Evolutionary conservation across 2,888 invertebrate genomes (phyloP).

Genomic region (Tachina fera): DNA sequence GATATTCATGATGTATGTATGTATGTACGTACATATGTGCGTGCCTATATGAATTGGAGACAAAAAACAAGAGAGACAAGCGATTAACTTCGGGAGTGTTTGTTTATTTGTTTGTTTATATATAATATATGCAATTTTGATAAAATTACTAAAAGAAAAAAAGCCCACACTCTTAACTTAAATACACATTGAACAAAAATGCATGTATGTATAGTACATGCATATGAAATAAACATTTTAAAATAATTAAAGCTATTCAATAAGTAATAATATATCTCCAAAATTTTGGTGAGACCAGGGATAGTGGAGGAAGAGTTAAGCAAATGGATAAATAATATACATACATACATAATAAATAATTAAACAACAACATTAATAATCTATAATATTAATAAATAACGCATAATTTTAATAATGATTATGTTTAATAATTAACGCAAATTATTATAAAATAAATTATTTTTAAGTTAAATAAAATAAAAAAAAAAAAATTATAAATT

Average conservation of each 20-base stretch:
- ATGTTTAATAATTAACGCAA: slow-evolving; percentile 74
- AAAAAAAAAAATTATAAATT: slow-evolving; percentile 46
- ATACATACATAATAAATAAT: slow-evolving; percentile 62
- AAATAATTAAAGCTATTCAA: slow-evolving; percentile 46
- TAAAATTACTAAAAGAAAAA: slow-evolving; percentile 23
- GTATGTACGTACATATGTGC: too few species aligned
- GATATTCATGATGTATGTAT: neutral
- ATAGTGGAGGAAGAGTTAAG: slow-evolving; percentile 61
- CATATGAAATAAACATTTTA: slow-evolving; percentile 41
- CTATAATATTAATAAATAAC: slow-evolving; percentile 61
- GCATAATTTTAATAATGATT: slow-evolving; percentile 65
- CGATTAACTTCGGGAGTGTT: slow-evolving; percentile 4
- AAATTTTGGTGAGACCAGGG: slow-evolving; percentile 59
- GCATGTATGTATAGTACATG: slow-evolving; percentile 3
- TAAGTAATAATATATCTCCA: slow-evolving; percentile 50
- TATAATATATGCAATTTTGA: slow-evolving; percentile 19
- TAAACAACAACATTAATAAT: slow-evolving; percentile 40
- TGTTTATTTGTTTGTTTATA: slow-evolving; percentile 25
- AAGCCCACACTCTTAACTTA: slow-evolving; percentile 34
- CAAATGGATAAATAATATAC: slow-evolving; percentile 63
- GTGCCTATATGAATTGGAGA: slow-evolving; percentile 3
- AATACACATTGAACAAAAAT: slow-evolving; percentile 31
- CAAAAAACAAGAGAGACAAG: slow-evolving; percentile 1
- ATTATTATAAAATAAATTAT: slow-evolving; percentile 74
- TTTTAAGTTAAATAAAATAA: slow-evolving; percentile 73